Conservation (phyloP, 2,113 vertebrate species). For the Silurus meridionalis region DNA sequence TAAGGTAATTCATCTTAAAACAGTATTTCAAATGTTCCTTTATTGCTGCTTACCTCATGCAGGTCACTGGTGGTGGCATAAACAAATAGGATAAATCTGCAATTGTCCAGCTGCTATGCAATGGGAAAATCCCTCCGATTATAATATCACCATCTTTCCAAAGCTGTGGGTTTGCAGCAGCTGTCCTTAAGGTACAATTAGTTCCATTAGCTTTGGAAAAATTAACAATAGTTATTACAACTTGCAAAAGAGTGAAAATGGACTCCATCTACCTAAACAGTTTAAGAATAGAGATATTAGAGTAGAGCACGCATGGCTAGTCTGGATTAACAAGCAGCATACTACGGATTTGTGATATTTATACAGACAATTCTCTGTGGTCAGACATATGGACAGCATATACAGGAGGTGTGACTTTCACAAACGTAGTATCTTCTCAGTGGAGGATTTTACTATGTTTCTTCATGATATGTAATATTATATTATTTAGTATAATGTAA, state of each 20-base stretch:
- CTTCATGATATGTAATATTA: background rate
- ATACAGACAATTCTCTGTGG: background rate
- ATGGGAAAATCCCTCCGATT: conserved; percentile 76
- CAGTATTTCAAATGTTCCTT: background rate
- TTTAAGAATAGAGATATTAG: background rate
- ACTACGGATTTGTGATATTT: conserved; percentile 19
- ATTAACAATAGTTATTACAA: conserved; percentile 47
- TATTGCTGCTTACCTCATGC: conserved; percentile 32
- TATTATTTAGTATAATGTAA: background rate
- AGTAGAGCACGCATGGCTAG: background rate
- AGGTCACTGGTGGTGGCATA: conserved; percentile 56
- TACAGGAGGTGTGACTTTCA: conserved; percentile 28
- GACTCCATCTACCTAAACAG: background rate
- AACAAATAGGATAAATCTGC: conserved; percentile 41
- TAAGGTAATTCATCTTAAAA: background rate
- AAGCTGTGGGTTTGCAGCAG: conserved; percentile 63
- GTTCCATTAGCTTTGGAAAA: conserved; percentile 40
- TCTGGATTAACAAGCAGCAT: background rate
- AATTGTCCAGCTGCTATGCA: conserved; percentile 57
- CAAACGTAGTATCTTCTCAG: background rate
- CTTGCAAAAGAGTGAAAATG: background rate
- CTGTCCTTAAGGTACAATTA: conserved; percentile 48
- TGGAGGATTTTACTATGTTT: background rate
- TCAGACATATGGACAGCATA: background rate
- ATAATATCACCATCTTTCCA: conserved; percentile 67